Evolutionary conservation across 2,797 vertebrate species (phyloP).

Genomic region (Poecilia velifera): DNA sequence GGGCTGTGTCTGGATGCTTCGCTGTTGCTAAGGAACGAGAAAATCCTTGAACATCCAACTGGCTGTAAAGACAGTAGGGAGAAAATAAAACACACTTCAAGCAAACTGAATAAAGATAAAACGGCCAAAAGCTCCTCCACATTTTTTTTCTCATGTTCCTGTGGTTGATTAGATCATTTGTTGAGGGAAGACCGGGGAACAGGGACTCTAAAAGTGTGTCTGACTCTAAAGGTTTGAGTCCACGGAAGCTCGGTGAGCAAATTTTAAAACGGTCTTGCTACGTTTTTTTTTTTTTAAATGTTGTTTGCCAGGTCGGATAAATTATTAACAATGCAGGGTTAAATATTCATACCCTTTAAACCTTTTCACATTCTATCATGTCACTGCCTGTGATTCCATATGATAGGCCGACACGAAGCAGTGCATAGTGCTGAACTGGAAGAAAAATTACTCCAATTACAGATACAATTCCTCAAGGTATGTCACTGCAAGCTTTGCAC

Average conservation of each 20-base stretch:
- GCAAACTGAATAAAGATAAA: constrained; percentile 47
- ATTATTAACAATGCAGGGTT: background rate
- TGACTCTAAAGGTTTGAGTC: background rate
- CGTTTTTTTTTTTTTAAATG: background rate
- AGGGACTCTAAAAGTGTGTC: background rate
- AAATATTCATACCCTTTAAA: background rate
- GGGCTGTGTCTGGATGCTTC: constrained; percentile 63
- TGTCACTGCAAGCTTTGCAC: background rate
- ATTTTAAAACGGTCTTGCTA: background rate
- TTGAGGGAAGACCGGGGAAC: constrained; percentile 4
- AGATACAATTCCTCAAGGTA: background rate
- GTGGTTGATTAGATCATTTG: constrained; percentile 18
- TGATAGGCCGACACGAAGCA: background rate
- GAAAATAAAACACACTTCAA: constrained; percentile 41
- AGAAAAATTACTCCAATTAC: background rate
- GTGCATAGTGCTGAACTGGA: background rate
- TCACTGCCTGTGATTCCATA: background rate
- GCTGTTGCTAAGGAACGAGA: constrained; percentile 76
- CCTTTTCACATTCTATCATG: background rate
- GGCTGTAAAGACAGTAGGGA: constrained; percentile 48
- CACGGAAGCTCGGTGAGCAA: background rate
- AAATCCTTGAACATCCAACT: constrained; percentile 71
- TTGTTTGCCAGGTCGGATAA: background rate
- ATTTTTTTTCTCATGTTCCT: constrained; percentile 23
- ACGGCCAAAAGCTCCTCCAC: constrained; percentile 30